These are phyloP conservation scores for Leptopilina myrica DNA, from an alignment of 2,888 invertebrate genomes.

Conservation along the genomic window DNA sequence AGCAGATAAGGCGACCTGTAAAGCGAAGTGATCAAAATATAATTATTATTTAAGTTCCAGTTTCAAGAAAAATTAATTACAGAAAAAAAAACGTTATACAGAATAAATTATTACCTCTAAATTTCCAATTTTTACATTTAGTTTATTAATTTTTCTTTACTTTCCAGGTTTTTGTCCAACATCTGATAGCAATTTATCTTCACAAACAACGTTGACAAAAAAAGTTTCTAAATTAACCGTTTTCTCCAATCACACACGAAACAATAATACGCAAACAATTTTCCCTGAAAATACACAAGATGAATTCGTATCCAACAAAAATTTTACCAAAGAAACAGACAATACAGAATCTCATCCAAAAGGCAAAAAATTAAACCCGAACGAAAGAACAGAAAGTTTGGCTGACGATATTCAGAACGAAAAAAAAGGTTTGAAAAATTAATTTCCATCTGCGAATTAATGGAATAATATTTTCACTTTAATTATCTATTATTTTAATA, in stretches of 20 bases:
- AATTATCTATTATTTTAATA: background rate
- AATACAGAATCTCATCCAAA: background rate
- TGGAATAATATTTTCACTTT: background rate
- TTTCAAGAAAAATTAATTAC: background rate
- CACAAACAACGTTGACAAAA: background rate
- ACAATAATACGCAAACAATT: background rate
- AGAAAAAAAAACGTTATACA: background rate
- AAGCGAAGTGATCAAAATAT: slow-evolving; percentile 30
- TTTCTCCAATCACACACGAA: background rate
- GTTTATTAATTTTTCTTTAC: background rate
- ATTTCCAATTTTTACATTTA: background rate
- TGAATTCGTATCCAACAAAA: background rate
- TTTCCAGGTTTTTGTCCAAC: background rate
- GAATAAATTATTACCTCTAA: too few relatives aligned
- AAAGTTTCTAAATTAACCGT: background rate
- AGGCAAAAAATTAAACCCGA: background rate
- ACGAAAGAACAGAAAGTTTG: background rate
- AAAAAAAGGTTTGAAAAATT: too few relatives aligned
- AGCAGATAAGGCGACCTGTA: slow-evolving; percentile 26
- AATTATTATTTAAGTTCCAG: slow-evolving; percentile 24
- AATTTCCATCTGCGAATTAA: too few relatives aligned
- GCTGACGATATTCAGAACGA: background rate
- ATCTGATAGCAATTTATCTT: background rate
- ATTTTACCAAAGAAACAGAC: background rate
- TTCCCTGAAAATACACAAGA: background rate